These are phyloP conservation scores for Catocala fraxini DNA, from an alignment of 2,888 invertebrate species.

Conservation along the genomic window DNA sequence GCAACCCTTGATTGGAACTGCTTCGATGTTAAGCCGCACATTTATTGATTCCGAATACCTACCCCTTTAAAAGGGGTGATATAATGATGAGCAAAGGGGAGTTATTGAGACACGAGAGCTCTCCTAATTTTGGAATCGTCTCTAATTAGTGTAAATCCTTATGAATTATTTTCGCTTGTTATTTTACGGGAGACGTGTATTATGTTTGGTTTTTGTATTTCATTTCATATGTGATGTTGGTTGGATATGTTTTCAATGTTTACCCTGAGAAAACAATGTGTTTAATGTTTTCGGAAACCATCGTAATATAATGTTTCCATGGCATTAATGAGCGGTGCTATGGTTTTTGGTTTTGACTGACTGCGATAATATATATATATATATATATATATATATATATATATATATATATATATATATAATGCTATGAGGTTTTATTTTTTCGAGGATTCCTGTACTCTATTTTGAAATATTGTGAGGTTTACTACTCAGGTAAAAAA, in stretches of 20 bases:
- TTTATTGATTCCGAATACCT: conserved; percentile 52
- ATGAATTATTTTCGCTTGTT: conserved; percentile 26
- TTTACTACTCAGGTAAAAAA: too few species aligned
- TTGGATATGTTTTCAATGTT: neutral
- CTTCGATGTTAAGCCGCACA: conserved; percentile 43
- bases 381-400: too few species aligned
- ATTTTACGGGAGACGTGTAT: conserved; percentile 17
- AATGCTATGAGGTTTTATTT: too few species aligned
- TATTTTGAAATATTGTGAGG: too few species aligned
- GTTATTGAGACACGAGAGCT: conserved; percentile 32
- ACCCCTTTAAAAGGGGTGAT: conserved; percentile 44
- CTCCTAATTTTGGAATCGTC: conserved; percentile 39
- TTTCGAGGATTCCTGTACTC: too few species aligned
- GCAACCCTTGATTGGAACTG: conserved; percentile 37
- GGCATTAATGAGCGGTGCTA: too few species aligned
- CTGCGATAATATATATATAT: too few species aligned
- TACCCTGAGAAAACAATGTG: too few species aligned
- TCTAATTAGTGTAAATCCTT: conserved; percentile 47
- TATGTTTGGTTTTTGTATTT: neutral
- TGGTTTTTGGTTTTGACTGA: too few species aligned
- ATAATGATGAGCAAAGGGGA: conserved; percentile 49
- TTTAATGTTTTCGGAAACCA: too few species aligned
- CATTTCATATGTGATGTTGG: conserved; percentile 1
- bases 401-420: too few species aligned
- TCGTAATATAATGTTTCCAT: too few species aligned